Evolutionary conservation across 2,113 vertebrate genomes (phyloP), one percentile per base, ranked within the genome.

Genomic region (Brachyhypopomus occidentalis): DNA sequence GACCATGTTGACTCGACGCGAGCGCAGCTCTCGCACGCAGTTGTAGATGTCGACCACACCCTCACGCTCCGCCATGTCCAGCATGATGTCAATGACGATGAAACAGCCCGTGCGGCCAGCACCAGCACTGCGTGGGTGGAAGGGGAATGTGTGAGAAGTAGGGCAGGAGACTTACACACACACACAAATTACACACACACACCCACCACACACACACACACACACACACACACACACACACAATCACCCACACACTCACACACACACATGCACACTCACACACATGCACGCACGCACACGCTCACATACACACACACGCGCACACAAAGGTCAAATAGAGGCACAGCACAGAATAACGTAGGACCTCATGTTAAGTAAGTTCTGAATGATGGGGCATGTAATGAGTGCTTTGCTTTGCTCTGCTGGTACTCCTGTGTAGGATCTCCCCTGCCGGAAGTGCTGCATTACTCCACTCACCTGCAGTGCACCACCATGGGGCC

Each of bases 31-130:
- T 82, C 96, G 85, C 77, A 99, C 97, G 0, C 97, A 98, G 83
- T 98, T 99, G 90, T 97, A 98, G 87, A 99, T 98, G 91, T 99
- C 97, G 55, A 99, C 97, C 59, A 99, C 97, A 0, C 97, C 97
- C 89, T 99, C 97, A 77, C 97, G 91, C 84, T 99, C 97, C 0
- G 97, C 97, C 97, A 99, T 99, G 88, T 99, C 97, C 84, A 99
- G 84, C 97, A 98, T 98, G 92, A 99, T 98, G 88, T 99, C 97
- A 20, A 99, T 98, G 74, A 99, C 97, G 0, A 98, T 98, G 93
- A 98, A 99, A 72, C 97, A 99, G 27, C 97, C 97, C 0, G 97
- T 99, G 79, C 97, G 95, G 0, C 97, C 97, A 1, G 97, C 97
- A 12, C 97, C 97, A 78, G 97, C 97, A 69, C 97, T 98, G 85